These are phyloP conservation scores for Eupithecia subumbrata DNA, from an alignment of 2,888 invertebrate species.

Conservation along the genomic window DNA sequence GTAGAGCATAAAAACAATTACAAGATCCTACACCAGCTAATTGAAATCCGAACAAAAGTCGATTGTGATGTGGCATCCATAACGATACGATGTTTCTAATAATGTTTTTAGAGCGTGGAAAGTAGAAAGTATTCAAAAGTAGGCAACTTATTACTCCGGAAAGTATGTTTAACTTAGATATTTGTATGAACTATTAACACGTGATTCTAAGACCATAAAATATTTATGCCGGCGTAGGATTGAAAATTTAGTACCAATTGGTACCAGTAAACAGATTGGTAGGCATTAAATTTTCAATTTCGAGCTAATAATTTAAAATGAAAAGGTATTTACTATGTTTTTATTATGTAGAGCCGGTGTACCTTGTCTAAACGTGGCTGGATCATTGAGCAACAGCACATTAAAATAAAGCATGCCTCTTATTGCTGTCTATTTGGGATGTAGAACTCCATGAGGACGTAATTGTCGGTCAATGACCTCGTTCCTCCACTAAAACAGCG, in stretches of 20 bases:
- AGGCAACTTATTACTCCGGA: slow-evolving; percentile 73
- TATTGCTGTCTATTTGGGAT: slow-evolving; percentile 51
- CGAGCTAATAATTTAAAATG: neutral
- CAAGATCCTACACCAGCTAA: slow-evolving; percentile 21
- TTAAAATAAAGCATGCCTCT: slow-evolving; percentile 45
- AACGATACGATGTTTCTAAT: slow-evolving; percentile 77
- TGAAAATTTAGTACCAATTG: slow-evolving; percentile 12
- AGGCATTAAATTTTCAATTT: slow-evolving; percentile 4
- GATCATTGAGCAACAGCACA: slow-evolving; percentile 42
- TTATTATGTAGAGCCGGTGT: neutral
- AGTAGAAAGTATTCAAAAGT: slow-evolving; percentile 82
- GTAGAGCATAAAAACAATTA: slow-evolving; percentile 9
- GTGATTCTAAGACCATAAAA: slow-evolving; percentile 12
- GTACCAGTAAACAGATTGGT: slow-evolving; percentile 1
- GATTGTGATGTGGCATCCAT: slow-evolving; percentile 71
- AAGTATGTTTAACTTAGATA: slow-evolving; percentile 63
- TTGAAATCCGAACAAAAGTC: slow-evolving; percentile 57
- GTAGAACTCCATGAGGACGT: slow-evolving; percentile 72
- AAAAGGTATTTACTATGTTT: slow-evolving; percentile 3
- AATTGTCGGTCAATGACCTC: slow-evolving; percentile 82
- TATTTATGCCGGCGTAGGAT: slow-evolving; percentile 10
- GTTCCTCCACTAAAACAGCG: slow-evolving; percentile 81
- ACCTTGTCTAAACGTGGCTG: slow-evolving; percentile 19
- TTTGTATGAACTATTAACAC: slow-evolving; percentile 38
- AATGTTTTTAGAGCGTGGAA: slow-evolving; percentile 83